These are phyloP conservation scores for Platycercus adscitus DNA, from an alignment of 2,113 vertebrate genomes.

Conservation along the genomic window DNA sequence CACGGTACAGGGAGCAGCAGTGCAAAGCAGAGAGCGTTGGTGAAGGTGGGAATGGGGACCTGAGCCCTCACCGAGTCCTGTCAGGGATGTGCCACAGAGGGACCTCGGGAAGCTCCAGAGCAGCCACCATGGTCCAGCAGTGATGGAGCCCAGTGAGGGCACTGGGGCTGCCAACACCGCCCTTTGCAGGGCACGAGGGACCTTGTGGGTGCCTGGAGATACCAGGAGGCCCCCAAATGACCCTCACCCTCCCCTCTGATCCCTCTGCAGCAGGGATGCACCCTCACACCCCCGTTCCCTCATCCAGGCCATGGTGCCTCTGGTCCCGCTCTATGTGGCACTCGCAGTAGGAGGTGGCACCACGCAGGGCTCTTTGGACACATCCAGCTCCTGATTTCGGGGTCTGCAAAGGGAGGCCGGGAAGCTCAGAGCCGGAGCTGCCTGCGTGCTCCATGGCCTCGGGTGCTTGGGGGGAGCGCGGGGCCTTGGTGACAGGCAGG, in stretches of 20 bases:
- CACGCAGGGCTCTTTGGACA: too few species aligned
- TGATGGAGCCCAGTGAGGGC: background rate
- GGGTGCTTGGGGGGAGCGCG: background rate
- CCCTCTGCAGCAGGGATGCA: background rate
- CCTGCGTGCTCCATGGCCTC: background rate
- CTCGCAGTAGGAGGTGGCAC: background rate
- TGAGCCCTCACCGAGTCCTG: background rate
- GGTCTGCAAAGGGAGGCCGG: background rate
- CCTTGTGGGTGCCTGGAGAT: background rate
- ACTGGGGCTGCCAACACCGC: background rate
- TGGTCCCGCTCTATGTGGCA: background rate
- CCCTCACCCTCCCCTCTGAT: too few species aligned
- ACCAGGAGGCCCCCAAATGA: too few species aligned
- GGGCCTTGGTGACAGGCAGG: background rate
- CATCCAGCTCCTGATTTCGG: background rate
- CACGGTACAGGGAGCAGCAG: rapidly evolving
- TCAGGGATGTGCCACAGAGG: rapidly evolving
- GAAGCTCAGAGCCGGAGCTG: background rate
- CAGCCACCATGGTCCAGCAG: background rate
- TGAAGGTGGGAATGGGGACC: rapidly evolving
- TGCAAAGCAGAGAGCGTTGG: rapidly evolving
- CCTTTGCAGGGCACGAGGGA: background rate
- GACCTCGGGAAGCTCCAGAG: background rate
- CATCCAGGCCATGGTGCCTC: background rate
- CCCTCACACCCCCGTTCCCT: background rate